Evolutionary conservation across 2,113 vertebrate species (phyloP).

Genomic region (Amphiprion ocellaris): DNA sequence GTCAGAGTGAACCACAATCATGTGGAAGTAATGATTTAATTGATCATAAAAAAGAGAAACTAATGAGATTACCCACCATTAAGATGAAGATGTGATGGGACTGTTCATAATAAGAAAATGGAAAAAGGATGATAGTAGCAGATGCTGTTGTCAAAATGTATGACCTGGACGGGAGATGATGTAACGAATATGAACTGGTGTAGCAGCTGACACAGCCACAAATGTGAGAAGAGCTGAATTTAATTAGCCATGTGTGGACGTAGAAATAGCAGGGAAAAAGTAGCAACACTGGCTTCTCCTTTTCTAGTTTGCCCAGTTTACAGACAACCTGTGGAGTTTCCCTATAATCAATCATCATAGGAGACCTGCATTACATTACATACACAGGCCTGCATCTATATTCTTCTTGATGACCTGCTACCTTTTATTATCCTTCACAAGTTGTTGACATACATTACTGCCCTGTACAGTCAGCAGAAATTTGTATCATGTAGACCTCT

Average conservation of each 20-base stretch:
- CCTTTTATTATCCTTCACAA: constrained; percentile 35
- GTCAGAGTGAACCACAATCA: constrained; percentile 44
- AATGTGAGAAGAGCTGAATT: constrained; percentile 34
- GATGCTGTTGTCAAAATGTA: constrained; percentile 61
- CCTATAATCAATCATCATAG: constrained; percentile 35
- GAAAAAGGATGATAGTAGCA: constrained; percentile 55
- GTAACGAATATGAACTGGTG: constrained; percentile 48
- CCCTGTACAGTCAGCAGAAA: constrained; percentile 27
- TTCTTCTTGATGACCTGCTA: constrained; percentile 1
- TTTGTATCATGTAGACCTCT: neutral
- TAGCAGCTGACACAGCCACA: constrained; percentile 49
- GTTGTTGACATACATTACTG: constrained; percentile 4
- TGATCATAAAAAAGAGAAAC: constrained; percentile 50
- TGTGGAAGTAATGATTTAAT: constrained; percentile 67
- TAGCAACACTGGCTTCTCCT: constrained; percentile 13
- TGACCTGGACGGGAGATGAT: constrained; percentile 41
- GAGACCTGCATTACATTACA: constrained; percentile 27
- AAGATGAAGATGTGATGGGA: constrained; percentile 60
- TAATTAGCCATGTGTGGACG: constrained; percentile 51
- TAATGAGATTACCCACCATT: constrained; percentile 55
- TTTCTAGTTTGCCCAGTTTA: constrained; percentile 19
- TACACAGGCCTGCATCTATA: constrained; percentile 14
- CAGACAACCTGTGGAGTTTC: constrained; percentile 9
- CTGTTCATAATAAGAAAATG: constrained; percentile 41
- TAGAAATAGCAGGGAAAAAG: constrained; percentile 15